These are phyloP conservation scores for Synergus umbraculus DNA, from an alignment of 2,888 invertebrate genomes.

Conservation along the genomic window DNA sequence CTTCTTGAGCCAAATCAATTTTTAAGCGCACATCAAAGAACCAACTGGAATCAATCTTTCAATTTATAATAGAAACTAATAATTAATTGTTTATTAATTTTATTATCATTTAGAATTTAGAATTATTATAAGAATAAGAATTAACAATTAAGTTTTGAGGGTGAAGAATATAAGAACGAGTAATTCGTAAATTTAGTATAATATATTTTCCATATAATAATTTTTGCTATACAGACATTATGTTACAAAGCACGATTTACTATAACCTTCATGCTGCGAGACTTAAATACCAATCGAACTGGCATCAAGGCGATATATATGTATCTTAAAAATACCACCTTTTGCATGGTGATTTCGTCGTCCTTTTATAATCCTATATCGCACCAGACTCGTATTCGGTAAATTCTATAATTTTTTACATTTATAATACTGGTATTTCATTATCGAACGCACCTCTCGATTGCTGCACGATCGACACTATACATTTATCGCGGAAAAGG, in stretches of 20 bases:
- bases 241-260: constrained; percentile 77
- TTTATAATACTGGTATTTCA: constrained; percentile 77
- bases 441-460: constrained; percentile 63
- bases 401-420: constrained; percentile 72
- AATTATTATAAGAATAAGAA: neutral
- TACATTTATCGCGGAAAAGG: neutral
- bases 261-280: constrained; percentile 69
- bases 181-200: constrained; percentile 75
- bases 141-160: neutral
- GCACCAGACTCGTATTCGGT: constrained; percentile 52
- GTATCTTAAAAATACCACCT: constrained; percentile 40
- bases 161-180: constrained; percentile 43
- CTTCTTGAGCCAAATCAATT: neutral
- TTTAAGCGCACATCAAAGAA: too few relatives aligned
- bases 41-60: too few relatives aligned
- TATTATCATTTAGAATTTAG: too few relatives aligned
- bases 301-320: constrained; percentile 42
- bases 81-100: too few relatives aligned
- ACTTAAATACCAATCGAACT: constrained; percentile 57
- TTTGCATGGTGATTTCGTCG: constrained; percentile 56
- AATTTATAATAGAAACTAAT: too few relatives aligned
- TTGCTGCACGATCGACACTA: constrained; percentile 57
- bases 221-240: constrained; percentile 78
- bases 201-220: constrained; percentile 78
- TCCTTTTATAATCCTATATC: constrained; percentile 41